Evolutionary conservation across 2,888 invertebrate genomes (phyloP), one percentile per base, ranked within the genome.

Genomic region (Lasioglossum leucozonium): DNA sequence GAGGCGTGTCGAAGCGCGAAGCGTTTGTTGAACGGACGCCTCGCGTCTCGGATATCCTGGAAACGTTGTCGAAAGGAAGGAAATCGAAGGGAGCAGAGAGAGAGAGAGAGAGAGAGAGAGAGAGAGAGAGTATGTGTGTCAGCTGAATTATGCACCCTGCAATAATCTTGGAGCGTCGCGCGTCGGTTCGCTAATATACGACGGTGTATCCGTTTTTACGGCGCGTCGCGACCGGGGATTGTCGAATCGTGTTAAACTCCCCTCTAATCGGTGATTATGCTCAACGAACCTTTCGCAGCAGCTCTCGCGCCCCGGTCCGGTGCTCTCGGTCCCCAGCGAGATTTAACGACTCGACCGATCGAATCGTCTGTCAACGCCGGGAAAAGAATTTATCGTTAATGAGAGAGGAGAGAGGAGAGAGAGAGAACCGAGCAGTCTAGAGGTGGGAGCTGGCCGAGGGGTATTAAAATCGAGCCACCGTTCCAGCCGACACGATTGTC

Each of bases 181-280:
- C 79, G 79, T 79, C 47, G 81, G 67, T 74, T 42, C 73, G 80
- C 72, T 86, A 82, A 89, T 84, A 80, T 72, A 85, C 82, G 79
- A 79, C 75, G 42, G 76, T 84, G 77, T 83, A 81, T 83, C 86
- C 88, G 85, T 86, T 89, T 86, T 90, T 79, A 87, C 90, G 90
- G 77, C 84, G 73, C 34, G 78, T 74, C 85, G 86, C 84, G 85
- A 87, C 87, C 88, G 71, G 85, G 87, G 87, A 85, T 87, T 85
- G 91, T 91, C 88, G 75, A 89, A 90, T 91, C 88, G 88, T 82
- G 91, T 89, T 91, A 90, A 89, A 91, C 77, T 81, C 81, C 81
- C 88, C 89, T 80, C 77, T 87, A 87, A 86, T 84, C 55, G 82
- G 84, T 88, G 91, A 90, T 90, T 88, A 87, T 88, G 89, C 77